These are phyloP conservation scores for Diaphora mendica DNA, from an alignment of 2,888 invertebrate genomes.

Conservation along the genomic window DNA sequence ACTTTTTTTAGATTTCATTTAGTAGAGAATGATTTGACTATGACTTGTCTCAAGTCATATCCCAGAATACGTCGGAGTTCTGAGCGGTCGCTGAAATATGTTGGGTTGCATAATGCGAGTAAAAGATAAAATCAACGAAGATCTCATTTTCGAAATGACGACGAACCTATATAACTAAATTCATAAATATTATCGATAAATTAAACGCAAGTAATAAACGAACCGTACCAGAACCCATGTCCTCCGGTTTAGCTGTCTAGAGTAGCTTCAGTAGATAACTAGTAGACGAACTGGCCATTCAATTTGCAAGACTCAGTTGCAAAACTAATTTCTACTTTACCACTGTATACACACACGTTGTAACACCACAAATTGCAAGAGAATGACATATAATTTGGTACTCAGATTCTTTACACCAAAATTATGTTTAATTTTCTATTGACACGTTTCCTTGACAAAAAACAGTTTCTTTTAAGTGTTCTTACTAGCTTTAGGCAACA, in stretches of 20 bases:
- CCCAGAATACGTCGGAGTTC: too few relatives aligned
- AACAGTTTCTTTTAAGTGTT: constrained; percentile 2
- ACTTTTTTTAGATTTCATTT: background rate
- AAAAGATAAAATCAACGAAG: too few relatives aligned
- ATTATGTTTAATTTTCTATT: background rate
- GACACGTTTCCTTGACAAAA: constrained; percentile 11
- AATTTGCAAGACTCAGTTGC: background rate
- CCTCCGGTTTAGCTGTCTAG: too few relatives aligned
- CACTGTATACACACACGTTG: background rate
- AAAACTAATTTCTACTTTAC: background rate
- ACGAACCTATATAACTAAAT: too few relatives aligned
- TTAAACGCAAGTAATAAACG: too few relatives aligned
- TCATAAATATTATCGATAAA: too few relatives aligned
- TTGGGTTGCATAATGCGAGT: too few relatives aligned
- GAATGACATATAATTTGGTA: background rate
- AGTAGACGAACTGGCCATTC: background rate
- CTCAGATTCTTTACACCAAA: background rate
- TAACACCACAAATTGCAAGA: background rate
- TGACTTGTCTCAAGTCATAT: background rate
- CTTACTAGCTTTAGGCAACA: constrained; percentile 13
- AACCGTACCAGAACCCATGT: too few relatives aligned
- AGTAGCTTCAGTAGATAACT: too few relatives aligned
- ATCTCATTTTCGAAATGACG: too few relatives aligned
- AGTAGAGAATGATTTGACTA: too few relatives aligned
- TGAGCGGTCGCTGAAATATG: too few relatives aligned